These are phyloP conservation scores for Drosophila kanapiae DNA, from an alignment of 1,140 invertebrate species.

Conservation along the genomic window DNA sequence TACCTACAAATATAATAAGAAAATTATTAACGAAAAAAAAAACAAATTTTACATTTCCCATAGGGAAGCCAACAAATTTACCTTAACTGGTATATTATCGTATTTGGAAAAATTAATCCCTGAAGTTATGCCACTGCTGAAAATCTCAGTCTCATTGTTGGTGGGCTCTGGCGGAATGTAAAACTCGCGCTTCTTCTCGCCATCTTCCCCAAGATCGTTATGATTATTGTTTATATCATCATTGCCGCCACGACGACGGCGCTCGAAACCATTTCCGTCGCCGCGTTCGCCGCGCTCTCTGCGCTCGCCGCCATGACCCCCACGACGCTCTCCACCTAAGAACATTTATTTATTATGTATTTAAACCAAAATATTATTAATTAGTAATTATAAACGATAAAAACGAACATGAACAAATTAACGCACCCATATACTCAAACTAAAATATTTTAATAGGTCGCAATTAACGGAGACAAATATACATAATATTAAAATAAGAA, in stretches of 20 bases:
- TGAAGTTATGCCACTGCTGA: constrained; percentile 89
- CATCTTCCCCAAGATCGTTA: constrained; percentile 34
- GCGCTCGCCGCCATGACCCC: constrained; percentile 16
- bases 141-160: constrained; percentile 90
- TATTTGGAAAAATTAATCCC: constrained; percentile 97
- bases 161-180: constrained; percentile 94
- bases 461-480: too few species aligned
- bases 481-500: too few species aligned
- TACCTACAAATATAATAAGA: constrained; percentile 23
- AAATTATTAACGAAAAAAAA: too few species aligned
- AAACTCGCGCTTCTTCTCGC: constrained; percentile 87
- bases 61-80: constrained; percentile 74
- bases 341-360: background rate
- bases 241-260: constrained; percentile 47
- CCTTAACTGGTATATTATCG: constrained; percentile 92
- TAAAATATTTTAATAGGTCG: too few species aligned
- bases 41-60: too few species aligned
- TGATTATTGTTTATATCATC: constrained; percentile 73
- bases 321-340: constrained; percentile 33
- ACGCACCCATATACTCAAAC: background rate
- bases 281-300: constrained; percentile 29
- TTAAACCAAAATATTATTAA: background rate
- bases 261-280: constrained; percentile 22
- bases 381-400: background rate
- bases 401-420: background rate